phyloP scores from a whole-genome alignment of 2,113 vertebrate genomes.

The Emydura subglobosa region DNA sequence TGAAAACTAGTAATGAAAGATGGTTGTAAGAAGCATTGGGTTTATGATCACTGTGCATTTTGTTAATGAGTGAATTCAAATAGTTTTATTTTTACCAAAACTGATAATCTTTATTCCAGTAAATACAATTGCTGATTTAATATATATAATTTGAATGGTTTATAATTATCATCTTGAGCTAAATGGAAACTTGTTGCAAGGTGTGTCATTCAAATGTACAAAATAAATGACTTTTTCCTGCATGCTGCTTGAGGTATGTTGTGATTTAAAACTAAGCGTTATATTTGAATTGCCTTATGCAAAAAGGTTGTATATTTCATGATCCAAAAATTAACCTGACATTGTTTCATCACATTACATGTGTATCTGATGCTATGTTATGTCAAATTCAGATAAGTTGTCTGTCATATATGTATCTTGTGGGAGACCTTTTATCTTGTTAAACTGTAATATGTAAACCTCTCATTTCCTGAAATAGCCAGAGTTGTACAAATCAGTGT shows the following conservation, averaged over 20 bases:
- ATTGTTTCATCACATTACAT: constrained; percentile 77
- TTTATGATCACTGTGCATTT: constrained; percentile 87
- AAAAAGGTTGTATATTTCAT: constrained; percentile 78
- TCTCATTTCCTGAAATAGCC: constrained; percentile 80
- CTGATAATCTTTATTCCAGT: constrained; percentile 75
- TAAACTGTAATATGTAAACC: constrained; percentile 76
- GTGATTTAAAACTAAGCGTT: constrained; percentile 79
- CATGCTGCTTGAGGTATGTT: constrained; percentile 86
- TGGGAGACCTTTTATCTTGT: constrained; percentile 79
- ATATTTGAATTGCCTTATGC: constrained; percentile 74
- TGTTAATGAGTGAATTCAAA: constrained; percentile 79
- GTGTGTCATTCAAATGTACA: constrained; percentile 77
- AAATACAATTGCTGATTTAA: constrained; percentile 73
- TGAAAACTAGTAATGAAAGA: constrained; percentile 48
- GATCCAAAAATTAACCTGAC: constrained; percentile 72
- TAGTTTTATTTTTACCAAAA: constrained; percentile 83
- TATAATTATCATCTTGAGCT: constrained; percentile 74
- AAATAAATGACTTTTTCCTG: constrained; percentile 84
- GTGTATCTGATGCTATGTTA: constrained; percentile 76
- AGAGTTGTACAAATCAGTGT: constrained; percentile 81
- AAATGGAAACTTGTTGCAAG: constrained; percentile 78
- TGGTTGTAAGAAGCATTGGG: constrained; percentile 65
- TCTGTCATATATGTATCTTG: constrained; percentile 79
- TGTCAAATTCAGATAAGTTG: constrained; percentile 75
- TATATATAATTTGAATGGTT: constrained; percentile 75